Percentiles rank a stretch among this genome's conserved stretches.
phyloP scores from a whole-genome alignment of 2,113 vertebrate genomes.

The Sturnira hondurensis region DNA sequence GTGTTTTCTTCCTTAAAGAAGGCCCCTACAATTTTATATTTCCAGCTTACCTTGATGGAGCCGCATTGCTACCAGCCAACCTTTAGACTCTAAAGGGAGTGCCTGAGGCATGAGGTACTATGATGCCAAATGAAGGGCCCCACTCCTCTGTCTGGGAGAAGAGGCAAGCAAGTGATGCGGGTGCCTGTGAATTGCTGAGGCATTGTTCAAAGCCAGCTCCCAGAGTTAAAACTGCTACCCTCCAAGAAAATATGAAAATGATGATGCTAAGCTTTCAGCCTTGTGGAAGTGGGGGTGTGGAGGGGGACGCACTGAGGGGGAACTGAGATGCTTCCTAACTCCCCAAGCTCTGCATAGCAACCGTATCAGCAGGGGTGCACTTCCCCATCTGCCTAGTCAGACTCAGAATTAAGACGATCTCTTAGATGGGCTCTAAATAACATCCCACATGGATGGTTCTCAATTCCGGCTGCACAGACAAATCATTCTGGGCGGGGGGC shows the following conservation, averaged over 20 bases:
- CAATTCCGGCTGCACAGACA: not conserved
- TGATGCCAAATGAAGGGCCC: not conserved
- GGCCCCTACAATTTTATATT: not conserved
- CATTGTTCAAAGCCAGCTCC: not conserved
- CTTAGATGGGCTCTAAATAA: not conserved
- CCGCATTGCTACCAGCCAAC: not conserved
- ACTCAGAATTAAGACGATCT: not conserved
- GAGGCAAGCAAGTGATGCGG: not conserved
- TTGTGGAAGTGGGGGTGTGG: not conserved
- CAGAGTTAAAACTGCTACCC: not conserved
- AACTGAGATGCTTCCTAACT: not conserved
- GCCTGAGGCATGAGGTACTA: not conserved
- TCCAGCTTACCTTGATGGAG: not conserved
- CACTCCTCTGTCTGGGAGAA: not conserved
- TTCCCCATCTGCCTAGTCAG: not conserved
- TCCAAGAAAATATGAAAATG: not conserved
- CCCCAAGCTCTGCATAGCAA: not conserved
- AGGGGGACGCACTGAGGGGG: not conserved
- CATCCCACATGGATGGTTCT: not conserved
- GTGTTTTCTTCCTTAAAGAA: not conserved
- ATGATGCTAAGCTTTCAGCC: not conserved
- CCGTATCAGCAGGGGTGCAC: not conserved
- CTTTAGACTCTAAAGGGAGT: not conserved
- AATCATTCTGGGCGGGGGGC: not conserved
- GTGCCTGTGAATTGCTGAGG: not conserved